phyloP scores from a whole-genome alignment of 2,797 vertebrate species.

The Scleropages formosus region DNA sequence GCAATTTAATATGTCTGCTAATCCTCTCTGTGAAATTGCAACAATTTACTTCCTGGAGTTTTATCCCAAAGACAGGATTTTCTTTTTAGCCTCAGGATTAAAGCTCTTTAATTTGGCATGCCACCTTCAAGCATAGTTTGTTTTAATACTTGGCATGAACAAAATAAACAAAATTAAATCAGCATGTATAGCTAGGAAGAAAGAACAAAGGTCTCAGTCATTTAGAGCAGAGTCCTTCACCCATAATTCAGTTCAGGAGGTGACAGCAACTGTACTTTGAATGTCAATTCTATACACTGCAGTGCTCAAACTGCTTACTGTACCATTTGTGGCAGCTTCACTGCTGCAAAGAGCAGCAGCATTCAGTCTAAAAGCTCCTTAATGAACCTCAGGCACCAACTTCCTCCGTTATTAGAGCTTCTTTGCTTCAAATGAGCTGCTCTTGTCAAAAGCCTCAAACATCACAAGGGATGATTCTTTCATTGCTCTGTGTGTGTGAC shows the following conservation, averaged over 20 bases:
- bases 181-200: too few relatives aligned
- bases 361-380: constrained; percentile 29
- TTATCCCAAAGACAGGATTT: constrained; percentile 23
- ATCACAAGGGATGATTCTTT: constrained; percentile 20
- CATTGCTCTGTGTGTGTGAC: constrained; percentile 1
- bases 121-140: constrained; percentile 5
- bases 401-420: constrained; percentile 4
- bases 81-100: constrained; percentile 26
- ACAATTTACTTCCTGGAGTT: constrained; percentile 20
- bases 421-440: not conserved
- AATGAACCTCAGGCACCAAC: constrained; percentile 16
- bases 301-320: constrained; percentile 22
- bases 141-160: not conserved
- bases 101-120: constrained; percentile 24
- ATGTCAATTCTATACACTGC: constrained; percentile 7
- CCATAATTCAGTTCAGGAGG: constrained; percentile 1
- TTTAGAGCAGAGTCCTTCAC: not conserved
- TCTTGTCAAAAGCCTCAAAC: not conserved
- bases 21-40: constrained; percentile 11
- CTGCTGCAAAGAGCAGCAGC: not conserved
- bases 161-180: constrained; percentile 12
- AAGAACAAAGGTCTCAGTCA: not conserved
- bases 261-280: constrained; percentile 8
- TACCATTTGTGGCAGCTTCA: constrained; percentile 18
- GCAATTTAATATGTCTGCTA: constrained; percentile 7